Conservation (phyloP, 2,113 vertebrate genomes). For the Aspiorhynchus laticeps region DNA sequence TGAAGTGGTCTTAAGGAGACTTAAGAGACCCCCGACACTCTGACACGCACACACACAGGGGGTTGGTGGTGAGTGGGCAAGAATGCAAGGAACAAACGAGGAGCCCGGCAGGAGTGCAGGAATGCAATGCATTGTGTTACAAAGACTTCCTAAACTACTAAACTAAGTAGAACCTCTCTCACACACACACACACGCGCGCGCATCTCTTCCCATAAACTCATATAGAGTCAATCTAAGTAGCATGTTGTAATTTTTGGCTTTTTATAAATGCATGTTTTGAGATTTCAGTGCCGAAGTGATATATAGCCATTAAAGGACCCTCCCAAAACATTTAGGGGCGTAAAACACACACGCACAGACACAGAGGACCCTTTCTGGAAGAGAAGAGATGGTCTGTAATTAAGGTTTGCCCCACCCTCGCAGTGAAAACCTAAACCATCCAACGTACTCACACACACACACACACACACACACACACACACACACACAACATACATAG, state of each 20-base stretch:
- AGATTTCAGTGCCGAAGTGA: constrained; percentile 27
- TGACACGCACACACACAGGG: constrained; percentile 21
- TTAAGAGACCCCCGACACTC: constrained; percentile 31
- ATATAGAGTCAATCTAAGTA: constrained; percentile 34
- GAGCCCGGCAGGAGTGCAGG: constrained; percentile 45
- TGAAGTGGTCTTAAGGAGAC: constrained; percentile 27
- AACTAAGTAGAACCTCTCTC: constrained; percentile 21
- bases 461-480: constrained; percentile 15
- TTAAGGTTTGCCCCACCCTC: constrained; percentile 55
- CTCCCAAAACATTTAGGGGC: constrained; percentile 41
- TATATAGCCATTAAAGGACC: constrained; percentile 23
- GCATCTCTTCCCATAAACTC: constrained; percentile 24
- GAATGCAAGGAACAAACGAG: constrained; percentile 46
- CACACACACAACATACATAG: constrained; percentile 9
- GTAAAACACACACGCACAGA: constrained; percentile 32
- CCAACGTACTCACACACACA: neutral
- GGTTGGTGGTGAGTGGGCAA: constrained; percentile 37
- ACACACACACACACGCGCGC: constrained; percentile 8
- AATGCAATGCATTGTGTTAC: constrained; percentile 50
- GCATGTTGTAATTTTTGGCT: constrained; percentile 49
- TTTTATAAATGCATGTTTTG: constrained; percentile 53
- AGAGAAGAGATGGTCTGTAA: constrained; percentile 48
- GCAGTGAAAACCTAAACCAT: constrained; percentile 55
- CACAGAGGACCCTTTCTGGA: constrained; percentile 54
- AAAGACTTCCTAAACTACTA: constrained; percentile 40